These are phyloP conservation scores for Philotrypesis tridentata DNA, from an alignment of 1,140 invertebrate species.

Conservation along the genomic window DNA sequence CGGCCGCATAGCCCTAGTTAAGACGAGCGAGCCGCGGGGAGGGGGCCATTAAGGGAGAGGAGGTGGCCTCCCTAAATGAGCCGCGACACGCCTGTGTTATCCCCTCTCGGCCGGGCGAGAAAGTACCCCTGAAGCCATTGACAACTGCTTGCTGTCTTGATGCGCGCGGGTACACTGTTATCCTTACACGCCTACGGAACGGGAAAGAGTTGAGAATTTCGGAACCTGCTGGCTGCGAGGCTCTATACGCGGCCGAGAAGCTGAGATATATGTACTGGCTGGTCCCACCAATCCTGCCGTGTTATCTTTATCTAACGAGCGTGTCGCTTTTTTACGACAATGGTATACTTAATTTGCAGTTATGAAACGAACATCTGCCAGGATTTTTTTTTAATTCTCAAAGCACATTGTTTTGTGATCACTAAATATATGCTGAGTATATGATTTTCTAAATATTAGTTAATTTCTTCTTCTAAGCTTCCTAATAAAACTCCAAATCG, in stretches of 20 bases:
- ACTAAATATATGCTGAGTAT: too few species aligned
- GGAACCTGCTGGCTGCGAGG: not conserved
- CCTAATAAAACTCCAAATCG: too few species aligned
- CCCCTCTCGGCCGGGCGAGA: not conserved
- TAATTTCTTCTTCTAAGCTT: too few species aligned
- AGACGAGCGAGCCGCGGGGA: slow-evolving; percentile 25
- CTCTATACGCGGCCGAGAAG: not conserved
- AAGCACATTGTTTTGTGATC: too few species aligned
- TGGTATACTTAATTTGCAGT: too few species aligned
- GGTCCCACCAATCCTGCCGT: not conserved
- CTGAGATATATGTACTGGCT: not conserved
- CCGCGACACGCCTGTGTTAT: slow-evolving; percentile 19
- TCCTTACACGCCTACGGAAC: slow-evolving; percentile 23
- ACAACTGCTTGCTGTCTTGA: not conserved
- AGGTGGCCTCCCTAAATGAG: slow-evolving; percentile 10
- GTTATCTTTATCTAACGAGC: not conserved
- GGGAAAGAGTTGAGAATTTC: not conserved
- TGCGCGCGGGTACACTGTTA: not conserved
- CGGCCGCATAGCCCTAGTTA: slow-evolving; percentile 72
- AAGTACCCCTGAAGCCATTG: not conserved
- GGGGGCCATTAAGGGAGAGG: not conserved
- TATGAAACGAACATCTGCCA: too few species aligned
- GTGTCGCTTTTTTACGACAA: too few species aligned
- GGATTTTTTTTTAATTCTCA: too few species aligned
- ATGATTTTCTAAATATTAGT: too few species aligned